Base-by-base conservation (phyloP, 2,888 invertebrate species). In the Xestoiulus laeticollis region DNA sequence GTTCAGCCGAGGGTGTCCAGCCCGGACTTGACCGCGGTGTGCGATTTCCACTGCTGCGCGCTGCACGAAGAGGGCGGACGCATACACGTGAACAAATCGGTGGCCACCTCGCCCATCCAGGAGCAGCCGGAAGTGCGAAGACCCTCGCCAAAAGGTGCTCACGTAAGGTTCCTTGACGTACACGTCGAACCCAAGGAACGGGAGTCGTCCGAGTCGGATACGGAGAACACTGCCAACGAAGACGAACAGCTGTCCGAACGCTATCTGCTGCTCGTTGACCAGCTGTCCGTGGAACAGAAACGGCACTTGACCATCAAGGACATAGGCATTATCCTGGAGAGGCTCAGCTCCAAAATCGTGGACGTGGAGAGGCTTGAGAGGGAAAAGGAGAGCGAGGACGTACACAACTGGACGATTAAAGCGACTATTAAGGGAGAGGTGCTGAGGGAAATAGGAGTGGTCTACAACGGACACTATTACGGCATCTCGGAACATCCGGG, bases 391-490 rank as follows among this genome's bases (percentile, higher is more conserved):
- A 96, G 96, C 92, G 96, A 96, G 92, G 97, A 97, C 93, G 97
- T 97, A 92, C 97, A 97, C 94, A 97, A 97, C 93, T 98, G 98
- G 98, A 97, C 97, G 92, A 98, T 98, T 93, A 97, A 97, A 93
- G 98, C 98, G 91, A 96, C 97, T 90, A 97, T 98, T 92, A 94
- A 97, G 89, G 98, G 98, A 87, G 97, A 97, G 93, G 96, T 96
- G 90, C 93, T 98, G 91, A 94, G 97, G 88, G 97, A 98, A 93
- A 94, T 98, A 89, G 98, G 98, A 89, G 96, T 98, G 90, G 96
- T 98, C 92, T 98, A 98, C 93, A 97, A 97, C 93, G 97, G 97
- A 89, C 97, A 97, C 93, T 98, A 97, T 93, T 98, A 98, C 93
- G 96, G 97, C 90, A 97, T 98, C 92, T 96, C 96, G 91, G 97